Evolutionary conservation across 2,113 vertebrate species (phyloP), one percentile per base, ranked within the genome.

Genomic region (Oxyruncus cristatus): DNA sequence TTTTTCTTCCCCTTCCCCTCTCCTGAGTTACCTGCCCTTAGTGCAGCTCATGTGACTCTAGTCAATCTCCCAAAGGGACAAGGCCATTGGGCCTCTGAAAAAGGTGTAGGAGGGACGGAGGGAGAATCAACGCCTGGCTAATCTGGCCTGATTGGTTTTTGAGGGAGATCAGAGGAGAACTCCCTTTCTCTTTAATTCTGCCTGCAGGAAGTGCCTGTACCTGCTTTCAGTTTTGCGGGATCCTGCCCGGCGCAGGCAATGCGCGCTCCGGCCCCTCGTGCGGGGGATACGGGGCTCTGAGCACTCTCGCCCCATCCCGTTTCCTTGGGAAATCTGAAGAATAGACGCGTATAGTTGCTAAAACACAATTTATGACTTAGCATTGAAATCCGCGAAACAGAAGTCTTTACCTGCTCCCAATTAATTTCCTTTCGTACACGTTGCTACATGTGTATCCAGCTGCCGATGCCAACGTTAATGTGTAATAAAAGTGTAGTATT

Each of bases 91-190:
- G 94, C 97, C 96, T 46, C 94, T 91, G 41, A 56, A 53, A 99
- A 99, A 99, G 98, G 99, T 99, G 97, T 99, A 98, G 98, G 98
- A 95, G 98, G 98, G 98, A 97, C 97, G 19, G 79, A 55, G 22
- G 8, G 78, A 67, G 85, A 92, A 91, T 59, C 80, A 83, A 83
- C 95, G 90, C 97, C 78, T 82, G 91, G 80, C 58, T 94, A 85
- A 95, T 89, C 76, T 16, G 77, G 93, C 95, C 39, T 93, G 88
- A 98, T 98, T 98, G 98, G 97, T 92, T 92, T 97, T 73, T 63
- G 66, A 77, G 52, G 39, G 92, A 78, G 67, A 95, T 79, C 73
- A 71, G 85, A 80, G 74, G 93, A 84, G 76, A 92, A 93, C 94
- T 95, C 92, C 96, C 84, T 81, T 67, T 92, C 70, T 67, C 46